Evolutionary conservation across 2,113 vertebrate genomes (phyloP).

Genomic region (Erythrocebus patas): DNA sequence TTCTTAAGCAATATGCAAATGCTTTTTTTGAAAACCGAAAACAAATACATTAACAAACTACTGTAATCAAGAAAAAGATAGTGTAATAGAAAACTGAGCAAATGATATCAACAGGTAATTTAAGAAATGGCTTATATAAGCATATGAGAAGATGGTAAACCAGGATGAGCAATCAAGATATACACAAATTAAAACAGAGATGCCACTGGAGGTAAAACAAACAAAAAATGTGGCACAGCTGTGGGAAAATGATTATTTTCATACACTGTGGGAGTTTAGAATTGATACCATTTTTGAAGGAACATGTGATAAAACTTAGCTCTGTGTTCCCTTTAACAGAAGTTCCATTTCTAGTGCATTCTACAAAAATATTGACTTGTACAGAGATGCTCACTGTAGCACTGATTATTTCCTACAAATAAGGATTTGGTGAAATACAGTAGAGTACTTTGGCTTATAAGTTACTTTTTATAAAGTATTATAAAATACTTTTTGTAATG

Average conservation of each 20-base stretch:
- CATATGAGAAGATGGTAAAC: not conserved
- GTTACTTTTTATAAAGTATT: not conserved
- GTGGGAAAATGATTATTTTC: not conserved
- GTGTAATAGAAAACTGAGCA: not conserved
- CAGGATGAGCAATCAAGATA: not conserved
- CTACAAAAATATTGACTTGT: not conserved
- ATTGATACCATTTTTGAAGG: not conserved
- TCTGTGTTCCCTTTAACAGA: not conserved
- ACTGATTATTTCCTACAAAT: constrained; percentile 2
- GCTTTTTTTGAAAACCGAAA: not conserved
- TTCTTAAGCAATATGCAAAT: not conserved
- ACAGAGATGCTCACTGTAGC: not conserved
- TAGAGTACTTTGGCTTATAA: not conserved
- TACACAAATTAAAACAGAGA: not conserved
- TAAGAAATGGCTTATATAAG: not conserved
- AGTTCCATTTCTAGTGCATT: not conserved
- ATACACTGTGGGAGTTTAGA: not conserved
- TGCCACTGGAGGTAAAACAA: not conserved
- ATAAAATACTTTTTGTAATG: not conserved
- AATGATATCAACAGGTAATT: not conserved
- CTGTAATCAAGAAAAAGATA: not conserved
- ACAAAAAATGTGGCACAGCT: not conserved
- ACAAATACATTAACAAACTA: not conserved
- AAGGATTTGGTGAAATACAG: not conserved
- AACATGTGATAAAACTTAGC: not conserved